Base-by-base conservation (phyloP, 2,113 vertebrate species). In the Gobius niger region DNA sequence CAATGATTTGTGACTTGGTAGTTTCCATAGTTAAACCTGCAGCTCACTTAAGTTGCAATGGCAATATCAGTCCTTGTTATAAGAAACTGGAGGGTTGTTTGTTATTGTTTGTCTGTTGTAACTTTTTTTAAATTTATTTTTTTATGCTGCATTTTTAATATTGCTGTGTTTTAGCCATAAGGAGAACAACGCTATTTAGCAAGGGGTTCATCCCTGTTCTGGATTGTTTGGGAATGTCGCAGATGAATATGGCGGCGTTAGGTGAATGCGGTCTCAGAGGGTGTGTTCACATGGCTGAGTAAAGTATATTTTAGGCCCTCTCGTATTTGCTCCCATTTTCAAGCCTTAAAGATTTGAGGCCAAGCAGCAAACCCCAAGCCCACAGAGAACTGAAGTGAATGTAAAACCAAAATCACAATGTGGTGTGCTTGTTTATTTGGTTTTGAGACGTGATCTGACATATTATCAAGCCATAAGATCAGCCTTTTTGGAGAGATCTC, bases 401-500 rank as follows among this genome's bases (percentile, higher is more conserved):
- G 75, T 44, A 78, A 77, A 75, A 57, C 74, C 75, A 80, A 81
- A 89, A 86, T 89, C 73, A 76, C 68, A 82, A 51, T 68, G 78
- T 71, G 78, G 80, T 73, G 64, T 19, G 40, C 41, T 73, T 88
- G 82, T 89, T 85, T 88, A 77, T 90, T 85, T 89, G 83, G 66
- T 70, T 89, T 89, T 11, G 56, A 57, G 44, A 78, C 62, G 44
- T 63, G 67, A 84, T 82, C 72, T 68, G 75, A 67, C 44, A 72
- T 75, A 71, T 77, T 73, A 67, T 69, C 67, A 46, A 70, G 56
- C 50, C 46, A 51, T 50, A 66, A 52, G 67, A 83, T 85, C 75
- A 76, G 74, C 82, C 61, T 72, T 34, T 34, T 78, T 80, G 56
- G 68, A 70, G 34, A 62, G 63, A 61, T 63, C 53, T 7, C 73